Conservation (phyloP, 1,140 invertebrate genomes). For the Hypsibius dujardini region DNA sequence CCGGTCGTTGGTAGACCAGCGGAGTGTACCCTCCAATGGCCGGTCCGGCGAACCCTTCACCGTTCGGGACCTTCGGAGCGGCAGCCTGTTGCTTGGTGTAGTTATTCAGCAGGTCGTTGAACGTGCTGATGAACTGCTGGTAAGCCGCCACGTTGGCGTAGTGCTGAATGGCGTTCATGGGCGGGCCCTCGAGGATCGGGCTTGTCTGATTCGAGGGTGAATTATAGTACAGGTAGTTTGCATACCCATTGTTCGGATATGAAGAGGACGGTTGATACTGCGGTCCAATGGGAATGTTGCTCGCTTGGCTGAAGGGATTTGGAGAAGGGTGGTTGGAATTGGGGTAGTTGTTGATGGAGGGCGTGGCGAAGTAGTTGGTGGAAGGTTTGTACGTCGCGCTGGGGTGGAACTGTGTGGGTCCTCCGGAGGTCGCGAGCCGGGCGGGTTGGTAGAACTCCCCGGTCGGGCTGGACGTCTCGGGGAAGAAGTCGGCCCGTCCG, state of each 20-base stretch:
- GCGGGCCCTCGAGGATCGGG: background rate
- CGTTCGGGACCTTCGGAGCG: background rate
- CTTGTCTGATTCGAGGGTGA: background rate
- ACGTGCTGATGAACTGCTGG: background rate
- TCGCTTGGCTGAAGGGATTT: background rate
- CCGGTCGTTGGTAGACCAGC: background rate
- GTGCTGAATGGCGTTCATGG: slow-evolving; percentile 1
- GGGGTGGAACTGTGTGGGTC: background rate
- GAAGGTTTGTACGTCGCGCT: background rate
- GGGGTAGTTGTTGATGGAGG: background rate
- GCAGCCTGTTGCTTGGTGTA: background rate
- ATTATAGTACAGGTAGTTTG: no score
- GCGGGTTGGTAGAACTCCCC: background rate
- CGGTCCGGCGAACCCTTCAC: background rate
- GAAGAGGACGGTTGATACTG: background rate
- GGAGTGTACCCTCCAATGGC: background rate
- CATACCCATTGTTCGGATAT: background rate
- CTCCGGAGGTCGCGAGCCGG: background rate
- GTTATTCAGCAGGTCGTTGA: background rate
- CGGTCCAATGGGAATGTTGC: no score
- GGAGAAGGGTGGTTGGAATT: background rate
- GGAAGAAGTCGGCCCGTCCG: background rate
- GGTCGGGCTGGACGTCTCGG: background rate
- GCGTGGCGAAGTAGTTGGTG: background rate
- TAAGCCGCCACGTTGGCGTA: slow-evolving; percentile 8